A percentile compares a stretch with the other conserved stretches of the same genome.
Evolutionary conservation across 2,888 invertebrate species (phyloP).

Genomic region (Gortyna flavago): DNA sequence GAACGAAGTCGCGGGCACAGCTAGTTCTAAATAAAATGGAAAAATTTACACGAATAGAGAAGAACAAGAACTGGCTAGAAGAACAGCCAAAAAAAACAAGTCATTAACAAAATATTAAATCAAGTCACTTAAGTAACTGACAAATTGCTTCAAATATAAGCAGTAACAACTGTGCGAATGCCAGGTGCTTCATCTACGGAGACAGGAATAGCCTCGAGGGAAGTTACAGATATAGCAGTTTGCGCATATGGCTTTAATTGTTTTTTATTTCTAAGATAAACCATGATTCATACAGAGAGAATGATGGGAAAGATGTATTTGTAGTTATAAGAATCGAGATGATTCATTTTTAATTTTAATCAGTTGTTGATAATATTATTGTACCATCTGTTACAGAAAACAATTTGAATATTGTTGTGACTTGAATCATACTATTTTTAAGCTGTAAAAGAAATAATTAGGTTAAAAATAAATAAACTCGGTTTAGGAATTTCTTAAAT

Average conservation of each 20-base stretch:
- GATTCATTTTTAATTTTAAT: conserved; percentile 29
- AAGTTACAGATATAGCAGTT: conserved; percentile 51
- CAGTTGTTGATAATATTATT: conserved; percentile 1
- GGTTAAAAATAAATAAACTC: background rate
- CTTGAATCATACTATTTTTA: background rate
- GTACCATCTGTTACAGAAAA: background rate
- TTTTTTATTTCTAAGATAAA: conserved; percentile 36
- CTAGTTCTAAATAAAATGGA: no score
- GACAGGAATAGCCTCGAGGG: conserved; percentile 48
- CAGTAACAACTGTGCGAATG: conserved; percentile 26
- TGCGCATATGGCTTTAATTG: conserved; percentile 61
- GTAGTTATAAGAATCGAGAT: conserved; percentile 12
- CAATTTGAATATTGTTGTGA: background rate
- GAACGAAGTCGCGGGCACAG: no score
- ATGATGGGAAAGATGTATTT: conserved; percentile 14
- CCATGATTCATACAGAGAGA: conserved; percentile 44
- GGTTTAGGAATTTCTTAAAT: background rate
- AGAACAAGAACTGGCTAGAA: background rate
- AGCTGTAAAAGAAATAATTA: background rate
- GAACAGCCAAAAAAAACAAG: background rate
- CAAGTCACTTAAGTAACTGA: conserved; percentile 44
- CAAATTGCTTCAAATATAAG: conserved; percentile 57
- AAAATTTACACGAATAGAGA: background rate
- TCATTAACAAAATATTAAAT: conserved; percentile 4
- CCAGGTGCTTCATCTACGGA: conserved; percentile 58